A percentile compares a stretch with the other conserved stretches of the same genome.
Conservation (phyloP, 2,797 vertebrate genomes). For the Brachyrhaphis roseni region DNA sequence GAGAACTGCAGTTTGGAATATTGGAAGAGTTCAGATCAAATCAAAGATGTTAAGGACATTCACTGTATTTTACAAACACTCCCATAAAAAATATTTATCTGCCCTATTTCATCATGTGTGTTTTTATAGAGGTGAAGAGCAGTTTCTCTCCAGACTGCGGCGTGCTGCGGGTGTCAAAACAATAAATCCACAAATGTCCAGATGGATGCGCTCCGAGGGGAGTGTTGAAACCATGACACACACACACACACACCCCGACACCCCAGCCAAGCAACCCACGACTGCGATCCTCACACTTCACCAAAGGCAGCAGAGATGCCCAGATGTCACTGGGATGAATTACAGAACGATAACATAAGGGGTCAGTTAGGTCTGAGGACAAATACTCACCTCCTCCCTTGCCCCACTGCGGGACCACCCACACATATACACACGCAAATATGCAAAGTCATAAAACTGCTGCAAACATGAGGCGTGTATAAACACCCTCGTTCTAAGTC, state of each 20-base stretch:
- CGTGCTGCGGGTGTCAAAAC: slow-evolving; percentile 77
- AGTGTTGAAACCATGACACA: slow-evolving; percentile 46
- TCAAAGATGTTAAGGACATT: background rate
- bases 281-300: slow-evolving; percentile 24
- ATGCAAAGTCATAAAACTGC: slow-evolving; percentile 18
- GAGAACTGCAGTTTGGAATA: background rate
- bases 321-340: slow-evolving; percentile 65
- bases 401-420: slow-evolving; percentile 50
- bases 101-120: slow-evolving; percentile 31
- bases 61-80: background rate
- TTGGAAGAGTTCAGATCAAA: background rate
- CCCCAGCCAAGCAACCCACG: slow-evolving; percentile 27
- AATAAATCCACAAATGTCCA: slow-evolving; percentile 68
- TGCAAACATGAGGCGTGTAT: slow-evolving; percentile 18
- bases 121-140: slow-evolving; percentile 25
- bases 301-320: slow-evolving; percentile 38
- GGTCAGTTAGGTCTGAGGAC: slow-evolving; percentile 53
- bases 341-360: slow-evolving; percentile 53
- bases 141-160: slow-evolving; percentile 63
- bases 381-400: slow-evolving; percentile 27
- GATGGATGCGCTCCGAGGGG: slow-evolving; percentile 67
- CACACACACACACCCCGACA: slow-evolving; percentile 25
- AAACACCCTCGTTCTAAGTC: background rate
- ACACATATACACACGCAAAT: slow-evolving; percentile 12
- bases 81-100: background rate